Conservation (phyloP, 1,140 invertebrate species). For the Drosophila rufa region DNA sequence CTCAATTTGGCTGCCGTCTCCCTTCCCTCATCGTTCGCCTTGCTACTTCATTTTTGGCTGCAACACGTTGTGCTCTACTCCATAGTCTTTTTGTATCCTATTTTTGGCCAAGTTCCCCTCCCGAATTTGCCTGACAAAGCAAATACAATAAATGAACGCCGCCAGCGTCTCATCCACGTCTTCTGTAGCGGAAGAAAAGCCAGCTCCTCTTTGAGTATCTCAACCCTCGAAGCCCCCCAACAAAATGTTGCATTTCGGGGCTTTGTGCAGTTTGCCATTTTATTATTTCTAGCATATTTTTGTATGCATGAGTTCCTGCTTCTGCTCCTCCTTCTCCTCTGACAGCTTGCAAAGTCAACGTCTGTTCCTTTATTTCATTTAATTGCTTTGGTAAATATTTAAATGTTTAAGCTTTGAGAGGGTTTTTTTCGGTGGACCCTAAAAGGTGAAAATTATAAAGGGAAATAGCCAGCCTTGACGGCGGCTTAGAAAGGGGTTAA, state of each 20-base stretch:
- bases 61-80: slow-evolving; percentile 12
- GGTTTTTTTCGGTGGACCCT: neutral
- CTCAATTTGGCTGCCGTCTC: slow-evolving; percentile 43
- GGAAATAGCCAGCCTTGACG: neutral
- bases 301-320: slow-evolving; percentile 41
- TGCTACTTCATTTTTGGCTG: slow-evolving; percentile 38
- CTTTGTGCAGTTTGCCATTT: slow-evolving; percentile 39
- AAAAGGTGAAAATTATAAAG: slow-evolving; percentile 11
- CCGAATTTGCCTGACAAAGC: slow-evolving; percentile 19
- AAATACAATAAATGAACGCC: slow-evolving; percentile 60
- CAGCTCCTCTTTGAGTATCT: slow-evolving; percentile 19
- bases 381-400: slow-evolving; percentile 48
- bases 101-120: slow-evolving; percentile 10
- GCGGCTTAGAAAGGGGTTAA: neutral
- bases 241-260: slow-evolving; percentile 38
- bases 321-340: slow-evolving; percentile 11
- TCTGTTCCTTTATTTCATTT: slow-evolving; percentile 29
- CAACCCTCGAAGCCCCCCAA: neutral
- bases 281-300: slow-evolving; percentile 56
- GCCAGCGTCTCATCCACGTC: slow-evolving; percentile 24
- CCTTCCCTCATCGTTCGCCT: neutral
- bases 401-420: slow-evolving; percentile 11
- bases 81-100: slow-evolving; percentile 4
- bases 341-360: slow-evolving; percentile 27
- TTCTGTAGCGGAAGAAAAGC: slow-evolving; percentile 28